phyloP scores from a whole-genome alignment of 2,113 vertebrate species.

The Origma solitaria region DNA sequence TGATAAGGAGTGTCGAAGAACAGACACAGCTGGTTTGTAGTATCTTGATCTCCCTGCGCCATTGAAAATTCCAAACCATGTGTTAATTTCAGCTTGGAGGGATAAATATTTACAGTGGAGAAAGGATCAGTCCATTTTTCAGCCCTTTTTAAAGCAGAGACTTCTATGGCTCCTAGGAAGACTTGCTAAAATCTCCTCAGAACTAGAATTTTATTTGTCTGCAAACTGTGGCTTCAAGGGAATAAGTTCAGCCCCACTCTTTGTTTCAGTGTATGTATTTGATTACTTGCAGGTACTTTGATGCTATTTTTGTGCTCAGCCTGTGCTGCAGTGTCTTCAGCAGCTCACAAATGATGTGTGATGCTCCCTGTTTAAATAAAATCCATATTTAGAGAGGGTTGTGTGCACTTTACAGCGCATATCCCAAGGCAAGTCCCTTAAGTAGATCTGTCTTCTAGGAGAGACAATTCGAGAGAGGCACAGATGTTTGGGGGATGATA shows the following conservation, averaged over 20 bases:
- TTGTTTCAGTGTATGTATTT: neutral
- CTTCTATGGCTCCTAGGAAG: neutral
- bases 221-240: neutral
- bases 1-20: neutral
- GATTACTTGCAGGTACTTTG: neutral
- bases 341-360: neutral
- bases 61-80: neutral
- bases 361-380: slow-evolving; percentile 54
- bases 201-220: neutral
- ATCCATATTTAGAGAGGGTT: slow-evolving; percentile 46
- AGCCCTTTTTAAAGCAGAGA: neutral
- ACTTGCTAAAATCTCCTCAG: neutral
- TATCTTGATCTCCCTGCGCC: neutral
- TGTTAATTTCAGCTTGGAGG: neutral
- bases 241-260: neutral
- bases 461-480: slow-evolving; percentile 58
- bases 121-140: neutral
- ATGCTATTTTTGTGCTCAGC: neutral
- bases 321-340: neutral
- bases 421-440: slow-evolving; percentile 52
- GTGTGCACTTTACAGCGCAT: neutral
- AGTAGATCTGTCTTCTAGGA: slow-evolving; percentile 56
- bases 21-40: neutral
- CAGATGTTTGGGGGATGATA: slow-evolving; percentile 73
- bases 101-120: neutral